A percentile compares a stretch with the other conserved stretches of the same genome.
These are phyloP conservation scores for Elachura formosa DNA, from an alignment of 2,113 vertebrate species.

Conservation along the genomic window DNA sequence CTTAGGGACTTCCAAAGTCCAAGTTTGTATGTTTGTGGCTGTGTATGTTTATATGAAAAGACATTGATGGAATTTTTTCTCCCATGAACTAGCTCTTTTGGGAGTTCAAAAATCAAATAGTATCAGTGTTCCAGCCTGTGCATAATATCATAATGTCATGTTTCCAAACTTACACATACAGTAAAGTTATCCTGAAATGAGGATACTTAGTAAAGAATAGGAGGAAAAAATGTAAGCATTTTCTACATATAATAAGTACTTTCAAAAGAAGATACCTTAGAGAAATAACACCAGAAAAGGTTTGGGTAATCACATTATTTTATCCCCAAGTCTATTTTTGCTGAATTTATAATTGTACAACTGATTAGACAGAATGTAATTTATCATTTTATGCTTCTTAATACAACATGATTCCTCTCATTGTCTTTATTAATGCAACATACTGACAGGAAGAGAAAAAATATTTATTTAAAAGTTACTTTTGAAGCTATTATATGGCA, in stretches of 20 bases:
- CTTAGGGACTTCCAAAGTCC: neutral
- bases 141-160: neutral
- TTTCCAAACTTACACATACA: neutral
- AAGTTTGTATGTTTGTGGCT: neutral
- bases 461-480: neutral
- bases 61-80: neutral
- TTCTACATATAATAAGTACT: neutral
- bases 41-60: neutral
- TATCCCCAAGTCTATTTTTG: neutral
- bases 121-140: neutral
- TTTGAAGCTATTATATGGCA: neutral
- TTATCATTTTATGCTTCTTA: neutral
- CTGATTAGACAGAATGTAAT: neutral
- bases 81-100: neutral
- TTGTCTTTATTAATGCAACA: neutral
- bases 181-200: neutral
- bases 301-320: too few relatives aligned
- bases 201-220: neutral
- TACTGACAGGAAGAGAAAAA: neutral
- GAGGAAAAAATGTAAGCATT: neutral
- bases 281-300: neutral
- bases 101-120: neutral
- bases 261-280: neutral
- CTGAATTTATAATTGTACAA: neutral
- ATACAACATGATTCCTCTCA: neutral